Percentiles rank a stretch among this genome's conserved stretches.
Conservation (phyloP, 2,113 vertebrate species). For the Corythornis madagascariensis region DNA sequence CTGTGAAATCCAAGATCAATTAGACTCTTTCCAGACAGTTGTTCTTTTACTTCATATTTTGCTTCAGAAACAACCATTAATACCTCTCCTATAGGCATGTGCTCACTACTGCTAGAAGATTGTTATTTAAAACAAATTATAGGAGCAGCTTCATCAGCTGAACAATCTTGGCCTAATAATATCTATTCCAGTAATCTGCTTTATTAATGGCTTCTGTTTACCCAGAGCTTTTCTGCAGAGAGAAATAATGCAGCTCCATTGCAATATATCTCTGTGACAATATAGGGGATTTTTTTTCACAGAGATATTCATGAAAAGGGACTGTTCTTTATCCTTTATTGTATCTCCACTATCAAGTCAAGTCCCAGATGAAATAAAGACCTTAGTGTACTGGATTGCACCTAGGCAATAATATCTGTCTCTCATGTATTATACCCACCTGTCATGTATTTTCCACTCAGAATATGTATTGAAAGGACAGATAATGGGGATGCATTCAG, state of each 20-base stretch:
- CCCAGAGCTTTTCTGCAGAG: not conserved
- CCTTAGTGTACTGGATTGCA: not conserved
- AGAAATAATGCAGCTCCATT: not conserved
- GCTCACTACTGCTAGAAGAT: not conserved
- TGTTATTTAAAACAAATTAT: not conserved
- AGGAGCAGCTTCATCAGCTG: not conserved
- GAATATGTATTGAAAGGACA: not conserved
- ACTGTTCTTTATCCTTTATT: not conserved
- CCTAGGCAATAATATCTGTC: not conserved
- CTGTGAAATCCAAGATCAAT: not conserved
- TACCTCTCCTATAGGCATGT: not conserved
- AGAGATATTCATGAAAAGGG: not conserved
- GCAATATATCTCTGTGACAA: not conserved
- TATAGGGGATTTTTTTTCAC: not conserved
- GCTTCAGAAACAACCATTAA: not conserved
- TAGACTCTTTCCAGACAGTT: not conserved
- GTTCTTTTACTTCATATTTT: not conserved
- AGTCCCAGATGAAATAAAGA: not conserved
- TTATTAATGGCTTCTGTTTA: slow-evolving; percentile 24
- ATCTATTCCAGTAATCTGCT: not conserved
- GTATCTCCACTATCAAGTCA: not conserved
- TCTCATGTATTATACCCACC: not conserved
- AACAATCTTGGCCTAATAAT: not conserved
- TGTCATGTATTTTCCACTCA: not conserved
- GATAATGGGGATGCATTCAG: not conserved